These are phyloP conservation scores for Cherax quadricarinatus DNA, from an alignment of 1,140 invertebrate genomes.

Conservation along the genomic window DNA sequence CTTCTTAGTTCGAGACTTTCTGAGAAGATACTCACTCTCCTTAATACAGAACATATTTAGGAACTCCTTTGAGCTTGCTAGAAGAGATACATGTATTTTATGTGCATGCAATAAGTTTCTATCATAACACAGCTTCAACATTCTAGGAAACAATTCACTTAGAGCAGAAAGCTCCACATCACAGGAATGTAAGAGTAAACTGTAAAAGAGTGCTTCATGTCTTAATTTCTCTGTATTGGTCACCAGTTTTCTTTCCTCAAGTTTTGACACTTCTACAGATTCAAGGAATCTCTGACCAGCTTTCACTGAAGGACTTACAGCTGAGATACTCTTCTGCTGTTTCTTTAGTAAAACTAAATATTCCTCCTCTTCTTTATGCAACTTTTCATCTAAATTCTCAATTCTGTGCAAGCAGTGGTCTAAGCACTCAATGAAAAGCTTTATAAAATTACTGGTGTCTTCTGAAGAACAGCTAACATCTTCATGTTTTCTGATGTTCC, in stretches of 20 bases:
- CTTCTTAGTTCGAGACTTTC: slow-evolving; percentile 22
- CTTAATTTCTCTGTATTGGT: slow-evolving; percentile 42
- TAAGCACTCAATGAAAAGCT: slow-evolving; percentile 39
- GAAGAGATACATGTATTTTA: slow-evolving; percentile 30
- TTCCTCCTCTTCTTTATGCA: slow-evolving; percentile 28
- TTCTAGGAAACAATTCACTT: slow-evolving; percentile 46
- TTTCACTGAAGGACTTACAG: background rate
- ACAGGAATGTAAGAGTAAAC: slow-evolving; percentile 25
- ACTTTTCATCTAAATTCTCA: slow-evolving; percentile 49
- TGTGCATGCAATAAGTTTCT: slow-evolving; percentile 24
- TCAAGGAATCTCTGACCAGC: slow-evolving; percentile 1
- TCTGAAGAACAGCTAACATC: background rate
- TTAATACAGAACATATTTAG: slow-evolving; percentile 37
- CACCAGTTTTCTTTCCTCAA: slow-evolving; percentile 41
- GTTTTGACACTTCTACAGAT: slow-evolving; percentile 28
- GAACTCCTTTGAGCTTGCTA: slow-evolving; percentile 29
- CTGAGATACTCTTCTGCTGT: slow-evolving; percentile 35
- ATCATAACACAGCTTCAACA: slow-evolving; percentile 49
- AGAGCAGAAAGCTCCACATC: slow-evolving; percentile 11
- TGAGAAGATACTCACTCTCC: slow-evolving; percentile 38
- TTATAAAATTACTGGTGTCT: background rate
- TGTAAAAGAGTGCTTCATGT: slow-evolving; percentile 47
- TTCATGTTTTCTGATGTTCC: background rate
- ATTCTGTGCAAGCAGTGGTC: slow-evolving; percentile 51
- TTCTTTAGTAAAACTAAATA: slow-evolving; percentile 5